phyloP scores from a whole-genome alignment of 2,113 vertebrate genomes.

The Trochalopteron elliotii region DNA sequence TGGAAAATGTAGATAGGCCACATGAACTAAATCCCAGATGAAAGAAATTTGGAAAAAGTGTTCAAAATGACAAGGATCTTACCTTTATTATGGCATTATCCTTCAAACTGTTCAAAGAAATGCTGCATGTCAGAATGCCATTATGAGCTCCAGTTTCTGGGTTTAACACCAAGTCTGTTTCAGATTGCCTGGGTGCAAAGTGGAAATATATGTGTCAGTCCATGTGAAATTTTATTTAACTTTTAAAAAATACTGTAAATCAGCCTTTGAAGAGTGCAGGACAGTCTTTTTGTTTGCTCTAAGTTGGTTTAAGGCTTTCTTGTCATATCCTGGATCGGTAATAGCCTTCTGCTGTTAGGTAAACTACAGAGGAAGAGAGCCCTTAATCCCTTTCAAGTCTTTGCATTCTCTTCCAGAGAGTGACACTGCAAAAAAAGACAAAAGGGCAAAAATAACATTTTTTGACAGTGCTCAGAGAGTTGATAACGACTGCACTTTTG shows the following conservation, averaged over 20 bases:
- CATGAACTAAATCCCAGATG: neutral
- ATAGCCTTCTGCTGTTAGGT: neutral
- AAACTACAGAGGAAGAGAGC: neutral
- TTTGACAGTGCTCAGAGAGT: neutral
- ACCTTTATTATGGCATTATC: neutral
- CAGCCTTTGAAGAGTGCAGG: neutral
- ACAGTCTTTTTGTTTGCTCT: neutral
- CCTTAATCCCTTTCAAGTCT: neutral
- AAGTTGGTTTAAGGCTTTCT: neutral
- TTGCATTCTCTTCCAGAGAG: neutral
- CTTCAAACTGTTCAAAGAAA: neutral
- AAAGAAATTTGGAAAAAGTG: neutral
- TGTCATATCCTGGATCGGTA: neutral
- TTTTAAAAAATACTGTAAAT: neutral
- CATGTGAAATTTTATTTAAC: neutral
- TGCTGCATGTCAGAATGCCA: neutral
- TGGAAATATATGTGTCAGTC: neutral
- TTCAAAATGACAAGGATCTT: neutral
- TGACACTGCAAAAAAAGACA: neutral
- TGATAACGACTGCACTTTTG: neutral
- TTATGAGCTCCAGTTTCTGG: neutral
- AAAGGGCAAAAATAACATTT: neutral
- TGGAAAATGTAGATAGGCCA: neutral
- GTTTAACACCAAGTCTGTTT: neutral
- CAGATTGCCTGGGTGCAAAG: neutral